A percentile compares a stretch with the other conserved stretches of the same genome.
Evolutionary conservation across 1,140 invertebrate species (phyloP).

Genomic region (Zaprionus kolodkinae): DNA sequence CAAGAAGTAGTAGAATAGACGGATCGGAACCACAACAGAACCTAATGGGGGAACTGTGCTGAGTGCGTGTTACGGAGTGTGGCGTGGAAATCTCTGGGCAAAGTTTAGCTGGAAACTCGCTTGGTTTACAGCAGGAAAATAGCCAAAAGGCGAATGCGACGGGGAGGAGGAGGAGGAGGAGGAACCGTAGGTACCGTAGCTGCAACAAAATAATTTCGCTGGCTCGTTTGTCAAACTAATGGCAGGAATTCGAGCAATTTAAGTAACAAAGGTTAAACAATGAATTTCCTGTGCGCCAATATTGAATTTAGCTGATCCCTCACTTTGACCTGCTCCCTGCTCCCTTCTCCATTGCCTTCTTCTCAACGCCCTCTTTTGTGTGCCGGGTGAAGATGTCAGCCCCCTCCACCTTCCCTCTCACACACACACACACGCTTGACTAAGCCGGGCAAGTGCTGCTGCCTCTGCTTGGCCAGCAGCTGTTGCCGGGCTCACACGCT

Average conservation of each 20-base stretch:
- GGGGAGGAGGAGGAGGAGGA: background rate
- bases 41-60: slow-evolving; percentile 31
- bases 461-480: slow-evolving; percentile 42
- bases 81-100: slow-evolving; percentile 31
- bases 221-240: slow-evolving; percentile 82
- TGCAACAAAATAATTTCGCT: slow-evolving; percentile 79
- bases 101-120: slow-evolving; percentile 66
- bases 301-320: slow-evolving; percentile 70
- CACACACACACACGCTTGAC: slow-evolving; percentile 54
- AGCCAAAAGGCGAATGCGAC: background rate
- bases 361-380: background rate
- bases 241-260: slow-evolving; percentile 80
- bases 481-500: slow-evolving; percentile 68
- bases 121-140: slow-evolving; percentile 18
- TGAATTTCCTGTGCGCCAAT: slow-evolving; percentile 71
- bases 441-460: slow-evolving; percentile 63
- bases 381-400: slow-evolving; percentile 57
- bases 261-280: slow-evolving; percentile 82
- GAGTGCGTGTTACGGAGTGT: slow-evolving; percentile 46
- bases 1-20: slow-evolving; percentile 1
- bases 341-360: background rate
- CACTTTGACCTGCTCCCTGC: slow-evolving; percentile 12
- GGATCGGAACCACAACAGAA: slow-evolving; percentile 32
- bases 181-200: slow-evolving; percentile 45
- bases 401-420: background rate